Base-by-base conservation (phyloP, 1,140 invertebrate species). In the Brachionus angularis region DNA sequence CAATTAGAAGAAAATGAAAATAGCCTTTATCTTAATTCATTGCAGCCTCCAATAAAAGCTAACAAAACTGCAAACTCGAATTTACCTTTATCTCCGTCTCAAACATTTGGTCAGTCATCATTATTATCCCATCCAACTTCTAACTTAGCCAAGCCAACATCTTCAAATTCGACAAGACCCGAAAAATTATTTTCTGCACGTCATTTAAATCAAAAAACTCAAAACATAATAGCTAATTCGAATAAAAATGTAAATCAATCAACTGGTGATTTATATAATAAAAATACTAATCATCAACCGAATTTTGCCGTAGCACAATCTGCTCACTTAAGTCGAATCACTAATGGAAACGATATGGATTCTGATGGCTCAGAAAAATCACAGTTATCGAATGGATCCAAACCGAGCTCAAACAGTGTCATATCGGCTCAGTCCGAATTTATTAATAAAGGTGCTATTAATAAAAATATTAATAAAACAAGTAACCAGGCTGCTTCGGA, bases 161-260 rank as follows among this genome's bases (percentile, higher is more conserved):
- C 18, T 29, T 14, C 29, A 16, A 55, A 4, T 55, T n/a, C 52
- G 12, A 36, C 53, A 39, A 58, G 39, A n/a, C 53, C 53, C 14
- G 53, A 58, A 39, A 36, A 36, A 58, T 33, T 58, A 23, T 58
- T 58, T 39, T 58, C 53, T 1, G 39, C 34, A 23, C 33, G 33
- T 39, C 39, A 39, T 18, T 23, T 58, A 36, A 58, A 58, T 42
- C 33, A 58, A 58, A 36, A 34, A 23, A 58, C 53, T 10, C 53
- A 58, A 23, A 58, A 58, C 16, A 34, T 34, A 21, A 34, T 39
- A 12, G 18, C 23, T 2, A 39, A 58, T 25, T 58, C 53, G 53
- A 39, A 31, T 16, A 58, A 58, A 58, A 36, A n/a, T n/a, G n/a
- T n/a, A n/a, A n/a, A n/a, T n/a, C n/a, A n/a, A n/a, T n/a, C n/a